These are phyloP conservation scores for Muscicapa comitata DNA, from an alignment of 2,797 vertebrate genomes.

Conservation along the genomic window DNA sequence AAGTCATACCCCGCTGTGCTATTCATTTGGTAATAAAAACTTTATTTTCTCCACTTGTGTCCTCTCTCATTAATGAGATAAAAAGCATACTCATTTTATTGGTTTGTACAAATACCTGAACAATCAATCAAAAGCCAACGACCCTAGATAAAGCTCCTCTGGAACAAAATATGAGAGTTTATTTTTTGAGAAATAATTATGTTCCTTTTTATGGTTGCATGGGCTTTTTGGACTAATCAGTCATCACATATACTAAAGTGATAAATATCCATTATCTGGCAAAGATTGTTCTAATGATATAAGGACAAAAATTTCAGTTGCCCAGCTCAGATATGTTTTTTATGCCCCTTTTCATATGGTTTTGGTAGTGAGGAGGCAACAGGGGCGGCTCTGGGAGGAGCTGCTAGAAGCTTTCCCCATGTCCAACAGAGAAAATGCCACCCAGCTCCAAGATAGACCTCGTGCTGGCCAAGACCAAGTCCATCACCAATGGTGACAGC, in stretches of 20 bases:
- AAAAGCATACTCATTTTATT: constrained; percentile 46
- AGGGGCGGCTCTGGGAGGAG: not conserved
- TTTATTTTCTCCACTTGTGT: constrained; percentile 59
- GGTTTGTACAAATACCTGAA: constrained; percentile 35
- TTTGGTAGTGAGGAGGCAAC: not conserved
- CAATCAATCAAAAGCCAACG: constrained; percentile 31
- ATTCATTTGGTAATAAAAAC: constrained; percentile 69
- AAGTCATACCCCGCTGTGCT: constrained; percentile 62
- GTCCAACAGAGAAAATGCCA: not conserved
- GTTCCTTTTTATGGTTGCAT: not conserved
- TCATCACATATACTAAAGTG: not conserved
- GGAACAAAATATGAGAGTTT: not conserved
- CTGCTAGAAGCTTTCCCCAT: not conserved
- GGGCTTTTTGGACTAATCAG: not conserved
- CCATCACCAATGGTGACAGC: rapidly evolving
- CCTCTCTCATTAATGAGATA: constrained; percentile 62
- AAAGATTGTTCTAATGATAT: not conserved
- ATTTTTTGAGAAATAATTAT: not conserved
- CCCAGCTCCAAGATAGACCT: not conserved
- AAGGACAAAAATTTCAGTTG: not conserved
- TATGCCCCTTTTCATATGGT: not conserved
- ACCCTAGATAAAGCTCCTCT: not conserved
- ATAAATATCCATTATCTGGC: not conserved
- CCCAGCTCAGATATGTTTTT: not conserved
- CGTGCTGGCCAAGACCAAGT: not conserved